These are phyloP conservation scores for Siniperca obscura DNA, from an alignment of 2,797 vertebrate genomes.

Conservation along the genomic window DNA sequence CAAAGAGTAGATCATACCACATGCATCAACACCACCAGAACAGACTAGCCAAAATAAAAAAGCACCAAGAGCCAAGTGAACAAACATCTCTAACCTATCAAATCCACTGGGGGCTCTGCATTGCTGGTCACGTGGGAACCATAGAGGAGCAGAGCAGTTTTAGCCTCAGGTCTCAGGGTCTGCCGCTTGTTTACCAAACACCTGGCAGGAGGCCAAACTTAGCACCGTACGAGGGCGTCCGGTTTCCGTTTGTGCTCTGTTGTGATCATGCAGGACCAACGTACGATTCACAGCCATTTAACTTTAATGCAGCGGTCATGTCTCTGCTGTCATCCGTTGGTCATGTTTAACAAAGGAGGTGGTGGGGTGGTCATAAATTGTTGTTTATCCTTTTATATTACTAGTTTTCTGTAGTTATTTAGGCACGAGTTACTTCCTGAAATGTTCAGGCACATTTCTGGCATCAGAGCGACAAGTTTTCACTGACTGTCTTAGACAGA, in stretches of 20 bases:
- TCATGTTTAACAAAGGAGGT: conserved; percentile 1
- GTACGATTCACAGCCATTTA: conserved; percentile 35
- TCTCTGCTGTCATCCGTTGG: conserved; percentile 19
- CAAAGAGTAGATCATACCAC: neutral
- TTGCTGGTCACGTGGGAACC: neutral
- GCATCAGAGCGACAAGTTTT: neutral
- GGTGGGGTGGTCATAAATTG: neutral
- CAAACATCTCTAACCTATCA: neutral
- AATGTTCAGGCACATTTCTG: neutral
- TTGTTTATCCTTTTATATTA: neutral
- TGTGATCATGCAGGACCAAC: conserved; percentile 30
- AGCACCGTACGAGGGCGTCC: conserved; percentile 32
- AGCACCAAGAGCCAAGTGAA: no score
- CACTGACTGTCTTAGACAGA: neutral
- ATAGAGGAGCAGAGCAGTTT: neutral
- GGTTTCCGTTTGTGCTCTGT: conserved; percentile 51
- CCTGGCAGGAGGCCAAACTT: conserved; percentile 45
- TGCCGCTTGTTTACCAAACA: conserved; percentile 60
- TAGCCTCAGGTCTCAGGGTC: conserved; percentile 16
- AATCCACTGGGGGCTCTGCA: neutral
- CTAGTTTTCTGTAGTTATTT: neutral
- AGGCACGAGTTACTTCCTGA: conserved; percentile 5
- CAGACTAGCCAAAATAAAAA: neutral
- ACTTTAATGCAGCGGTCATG: conserved; percentile 49
- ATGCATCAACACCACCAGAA: neutral